Conservation (phyloP, 2,888 invertebrate species). For the Eulithis testata region DNA sequence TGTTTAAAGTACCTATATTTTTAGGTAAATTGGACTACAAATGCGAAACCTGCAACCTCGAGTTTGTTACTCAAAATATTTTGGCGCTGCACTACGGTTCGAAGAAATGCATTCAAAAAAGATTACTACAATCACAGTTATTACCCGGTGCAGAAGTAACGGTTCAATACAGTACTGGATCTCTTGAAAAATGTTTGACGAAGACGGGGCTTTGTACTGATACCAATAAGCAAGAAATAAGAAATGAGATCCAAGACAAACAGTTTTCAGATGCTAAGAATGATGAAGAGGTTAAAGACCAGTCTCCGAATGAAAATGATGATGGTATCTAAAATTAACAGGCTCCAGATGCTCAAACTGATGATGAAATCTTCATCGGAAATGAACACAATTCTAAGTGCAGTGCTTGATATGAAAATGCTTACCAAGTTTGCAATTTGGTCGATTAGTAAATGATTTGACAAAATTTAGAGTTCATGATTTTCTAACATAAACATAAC, state of each 20-base stretch:
- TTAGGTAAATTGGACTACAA: slow-evolving; percentile 54
- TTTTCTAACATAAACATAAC: too few species aligned
- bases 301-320: too few species aligned
- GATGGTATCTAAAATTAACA: too few species aligned
- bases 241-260: slow-evolving; percentile 5
- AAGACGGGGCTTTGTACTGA: slow-evolving; percentile 7
- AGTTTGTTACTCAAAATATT: slow-evolving; percentile 43
- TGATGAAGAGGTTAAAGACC: background rate
- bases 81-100: slow-evolving; percentile 50
- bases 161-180: slow-evolving; percentile 15
- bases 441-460: too few species aligned
- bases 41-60: slow-evolving; percentile 55
- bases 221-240: background rate
- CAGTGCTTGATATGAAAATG: too few species aligned
- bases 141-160: slow-evolving; percentile 1
- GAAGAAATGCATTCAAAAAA: slow-evolving; percentile 21
- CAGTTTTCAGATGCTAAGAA: background rate
- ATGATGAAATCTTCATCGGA: too few species aligned
- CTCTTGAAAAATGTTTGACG: slow-evolving; percentile 10
- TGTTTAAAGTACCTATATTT: slow-evolving; percentile 43
- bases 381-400: too few species aligned
- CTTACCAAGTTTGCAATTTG: too few species aligned
- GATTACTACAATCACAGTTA: background rate
- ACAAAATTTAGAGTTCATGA: too few species aligned
- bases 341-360: too few species aligned